Base-by-base conservation (phyloP, 2,113 vertebrate genomes). In the Scalopus aquaticus region DNA sequence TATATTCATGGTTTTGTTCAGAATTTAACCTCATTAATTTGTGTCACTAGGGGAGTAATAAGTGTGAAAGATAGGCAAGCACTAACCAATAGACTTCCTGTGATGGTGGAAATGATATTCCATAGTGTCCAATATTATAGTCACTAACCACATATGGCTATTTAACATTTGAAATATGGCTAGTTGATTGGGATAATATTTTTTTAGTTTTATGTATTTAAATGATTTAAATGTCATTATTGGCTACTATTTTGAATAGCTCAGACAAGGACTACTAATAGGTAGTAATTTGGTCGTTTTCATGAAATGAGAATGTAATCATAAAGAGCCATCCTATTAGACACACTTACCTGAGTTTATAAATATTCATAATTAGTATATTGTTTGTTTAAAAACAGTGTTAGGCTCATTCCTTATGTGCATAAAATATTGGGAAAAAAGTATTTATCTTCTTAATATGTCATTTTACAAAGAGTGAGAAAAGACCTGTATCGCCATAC, bases 361-460 rank as follows among this genome's bases (percentile, higher is more conserved):
- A 73, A 78, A 10, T 67, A 91, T 91, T 89, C 93, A 24, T 69
- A 89, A 93, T 72, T 91, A 86, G 4, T 26, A 87, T 56, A n/a
- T 13, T 83, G 3, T 87, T 69, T 84, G 28, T 49, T 94, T 94
- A 65, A 2, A 88, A 88, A 77, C 90, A 93, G 67, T 49, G 89
- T 74, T 70, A 86, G 9, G 5, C 5, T 85, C 30, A 7, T 60
- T 90, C 89, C 13, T 87, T 65, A 44, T 10, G 19, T 88, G n/a
- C 81, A 15, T 44, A 9, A 90, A 96, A 80, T 46, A 92, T 13
- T 42, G 17, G 5, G 44, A 44, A 24, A 81, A 78, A 81, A 24
- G 3, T 3, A 12, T 64, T 35, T 73, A 35, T 87, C 30, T 92
- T 90, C 16, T 84, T 93, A 37, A 56, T 54, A 49, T 13, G 30